Conservation (phyloP, 2,888 invertebrate genomes). For the Apotomis turbidana region DNA sequence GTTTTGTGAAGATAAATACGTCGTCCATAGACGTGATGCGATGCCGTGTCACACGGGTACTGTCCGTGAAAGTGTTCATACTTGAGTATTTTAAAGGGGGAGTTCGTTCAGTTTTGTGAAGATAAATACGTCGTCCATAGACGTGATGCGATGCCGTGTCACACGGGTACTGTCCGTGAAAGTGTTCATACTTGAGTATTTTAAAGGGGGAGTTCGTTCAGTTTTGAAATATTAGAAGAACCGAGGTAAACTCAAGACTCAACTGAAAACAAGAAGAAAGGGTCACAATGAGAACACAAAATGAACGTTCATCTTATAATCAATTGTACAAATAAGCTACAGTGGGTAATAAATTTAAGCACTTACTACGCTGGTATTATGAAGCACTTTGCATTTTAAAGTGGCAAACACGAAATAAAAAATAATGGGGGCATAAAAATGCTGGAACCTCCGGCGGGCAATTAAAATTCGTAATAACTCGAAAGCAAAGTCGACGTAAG, state of each 20-base stretch:
- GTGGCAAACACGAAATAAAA: conserved; percentile 45
- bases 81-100: too few species aligned
- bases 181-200: too few species aligned
- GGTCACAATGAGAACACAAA: conserved; percentile 6
- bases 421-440: conserved; percentile 58
- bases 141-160: too few species aligned
- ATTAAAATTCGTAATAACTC: conserved; percentile 78
- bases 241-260: not conserved
- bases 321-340: conserved; percentile 22
- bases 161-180: too few species aligned
- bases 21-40: too few species aligned
- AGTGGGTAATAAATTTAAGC: conserved; percentile 38
- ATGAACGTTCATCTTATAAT: conserved; percentile 23
- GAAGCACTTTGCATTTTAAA: conserved; percentile 42
- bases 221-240: not conserved
- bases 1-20: too few species aligned
- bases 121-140: too few species aligned
- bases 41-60: too few species aligned
- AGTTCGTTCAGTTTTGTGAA: too few species aligned
- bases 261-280: not conserved
- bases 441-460: conserved; percentile 61
- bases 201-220: not conserved
- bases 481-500: conserved; percentile 73
- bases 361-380: conserved; percentile 33
- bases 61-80: too few species aligned